Evolutionary conservation across 2,797 vertebrate species (phyloP), one percentile per base, ranked within the genome.

Genomic region (Cyclura pinguis): DNA sequence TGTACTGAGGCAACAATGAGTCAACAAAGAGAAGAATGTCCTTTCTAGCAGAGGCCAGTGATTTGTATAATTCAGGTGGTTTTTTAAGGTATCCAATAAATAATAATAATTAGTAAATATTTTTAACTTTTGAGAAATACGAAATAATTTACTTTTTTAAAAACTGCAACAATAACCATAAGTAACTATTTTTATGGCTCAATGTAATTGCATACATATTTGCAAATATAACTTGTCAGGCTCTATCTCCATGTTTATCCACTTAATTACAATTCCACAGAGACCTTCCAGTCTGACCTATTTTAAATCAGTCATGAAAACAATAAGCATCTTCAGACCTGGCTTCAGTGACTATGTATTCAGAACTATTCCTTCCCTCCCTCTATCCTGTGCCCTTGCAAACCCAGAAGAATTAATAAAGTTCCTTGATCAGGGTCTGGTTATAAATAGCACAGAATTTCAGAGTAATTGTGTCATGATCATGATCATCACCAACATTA

Each of bases 221-320:
- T 69, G 64, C 64, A 69, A 69, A 69, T 32, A 69, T 10, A 69
- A 69, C 7, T 29, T 69, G 64, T 69, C 64, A 69, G 64, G 29
- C 32, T 67, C 27, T 67, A 2, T 27, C 64, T 67, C 27, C 32
- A 32, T 69, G 32, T 78, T 67, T 47, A 78, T 8, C 18, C 52
- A 47, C 35, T 57, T 88, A 84, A 84, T 80, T 85, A 47, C 64
- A 57, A 72, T 80, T 59, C 64, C 62, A 73, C 27, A 73, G 27
- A 84, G 10, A 86, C 74, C 27, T 32, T 93, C 90, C 86, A 90
- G 35, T 6, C 85, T 84, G 82, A 94, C 85, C 88, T 94, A 87
- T 85, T 95, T 96, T 78, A 4, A 90, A 93, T 90, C 85, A 74
- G n/a, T 78, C 86, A 84, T 93, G 84, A 94, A 94, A 95, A 93